These are phyloP conservation scores for Nemapogon koenigi DNA, from an alignment of 2,888 invertebrate species.

Conservation along the genomic window DNA sequence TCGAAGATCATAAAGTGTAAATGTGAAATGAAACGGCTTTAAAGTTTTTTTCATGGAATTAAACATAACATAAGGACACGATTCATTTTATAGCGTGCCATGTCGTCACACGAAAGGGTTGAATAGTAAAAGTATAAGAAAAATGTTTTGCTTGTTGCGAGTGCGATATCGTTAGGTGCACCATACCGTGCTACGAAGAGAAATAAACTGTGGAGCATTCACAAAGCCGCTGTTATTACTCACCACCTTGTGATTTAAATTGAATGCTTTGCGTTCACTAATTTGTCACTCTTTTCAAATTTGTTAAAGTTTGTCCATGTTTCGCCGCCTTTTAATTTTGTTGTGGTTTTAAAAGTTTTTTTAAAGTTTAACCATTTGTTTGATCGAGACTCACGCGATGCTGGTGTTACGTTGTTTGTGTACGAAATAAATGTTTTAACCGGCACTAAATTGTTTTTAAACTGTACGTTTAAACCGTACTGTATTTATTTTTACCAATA, in stretches of 20 bases:
- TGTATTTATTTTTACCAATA: too few relatives aligned
- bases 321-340: conserved; percentile 5
- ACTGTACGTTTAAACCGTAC: too few relatives aligned
- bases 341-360: conserved; percentile 2
- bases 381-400: conserved; percentile 5
- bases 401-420: conserved; percentile 1
- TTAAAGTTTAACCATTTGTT: neutral
- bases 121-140: conserved; percentile 9
- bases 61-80: conserved; percentile 20
- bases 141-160: conserved; percentile 10
- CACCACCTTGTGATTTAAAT: conserved; percentile 10
- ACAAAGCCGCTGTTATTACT: conserved; percentile 9
- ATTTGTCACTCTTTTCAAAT: conserved; percentile 16
- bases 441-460: too few relatives aligned
- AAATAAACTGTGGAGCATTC: conserved; percentile 12
- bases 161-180: conserved; percentile 9
- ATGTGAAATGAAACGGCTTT: too few relatives aligned
- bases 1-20: too few relatives aligned
- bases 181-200: conserved; percentile 7
- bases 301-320: conserved; percentile 9
- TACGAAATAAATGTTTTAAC: too few relatives aligned
- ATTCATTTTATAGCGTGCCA: conserved; percentile 28
- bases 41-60: conserved; percentile 7
- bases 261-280: conserved; percentile 13
- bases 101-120: conserved; percentile 13